Evolutionary conservation across 2,888 invertebrate genomes (phyloP), one percentile per base, ranked within the genome.

Genomic region (Cataglyphis altisquamis): DNA sequence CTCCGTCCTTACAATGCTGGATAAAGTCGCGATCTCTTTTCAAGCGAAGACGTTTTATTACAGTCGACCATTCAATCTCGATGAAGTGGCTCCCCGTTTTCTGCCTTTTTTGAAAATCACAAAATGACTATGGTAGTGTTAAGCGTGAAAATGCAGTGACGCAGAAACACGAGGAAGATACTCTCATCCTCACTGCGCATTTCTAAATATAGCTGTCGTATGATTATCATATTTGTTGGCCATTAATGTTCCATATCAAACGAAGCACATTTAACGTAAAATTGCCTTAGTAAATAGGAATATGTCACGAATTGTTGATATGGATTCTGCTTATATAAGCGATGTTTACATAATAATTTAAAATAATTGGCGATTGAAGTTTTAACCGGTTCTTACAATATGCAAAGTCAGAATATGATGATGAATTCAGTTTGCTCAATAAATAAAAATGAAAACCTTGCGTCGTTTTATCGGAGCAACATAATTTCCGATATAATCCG

Each of bases 71-170:
- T 89, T 90, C 88, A 84, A 55, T 85, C 45, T 68, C 85, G 82
- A 85, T 85, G 86, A 74, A 86, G 80, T 77, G 78, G 64, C 83
- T 86, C 36, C 84, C 88, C 86, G 90, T 91, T 91, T 92, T 91
- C 91, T 89, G 89, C 90, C 88, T 92, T 91, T 91, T 90, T 88
- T 85, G 36, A 80, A 80, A 72, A 80, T 80, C 88, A 91, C 90
- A 90, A 90, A 91, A 88, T 90, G 87, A 82, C 84, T 84, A 85
- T 82, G 67, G 82, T 67, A 75, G 64, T 63, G 80, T 48, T 57
- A 78, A 77, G 66, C 82, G 72, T 84, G 63, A 64, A 39, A 8
- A 60, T 41, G 62, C 68, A 63, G 45, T 41, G 67, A n/a, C 36
- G 72, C 32, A 72, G 60, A 80, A 80, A 45, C 18, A 18, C 68